Evolutionary conservation across 2,113 vertebrate genomes (phyloP).

Genomic region (Nipponia nippon): DNA sequence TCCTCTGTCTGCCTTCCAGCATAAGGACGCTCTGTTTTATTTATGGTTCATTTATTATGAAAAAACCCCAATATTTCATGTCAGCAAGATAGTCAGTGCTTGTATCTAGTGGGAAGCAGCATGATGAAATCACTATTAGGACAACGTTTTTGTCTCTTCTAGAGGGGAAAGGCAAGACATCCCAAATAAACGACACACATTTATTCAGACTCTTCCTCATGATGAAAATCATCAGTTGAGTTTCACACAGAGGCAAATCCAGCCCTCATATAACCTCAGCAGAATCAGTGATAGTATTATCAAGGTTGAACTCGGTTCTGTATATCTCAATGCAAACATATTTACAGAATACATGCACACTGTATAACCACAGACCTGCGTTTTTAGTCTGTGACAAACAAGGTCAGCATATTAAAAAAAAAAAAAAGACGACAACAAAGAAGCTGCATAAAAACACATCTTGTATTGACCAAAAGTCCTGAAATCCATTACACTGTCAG

Average conservation of each 20-base stretch:
- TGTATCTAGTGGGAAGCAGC: neutral
- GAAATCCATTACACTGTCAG: neutral
- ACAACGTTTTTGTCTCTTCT: neutral
- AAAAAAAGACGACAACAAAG: neutral
- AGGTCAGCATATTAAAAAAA: neutral
- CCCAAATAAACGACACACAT: neutral
- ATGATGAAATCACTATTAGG: neutral
- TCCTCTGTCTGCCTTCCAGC: neutral
- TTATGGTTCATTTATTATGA: slow-evolving; percentile 29
- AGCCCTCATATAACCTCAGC: neutral
- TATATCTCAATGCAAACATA: neutral
- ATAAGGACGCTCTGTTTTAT: neutral
- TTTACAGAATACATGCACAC: neutral
- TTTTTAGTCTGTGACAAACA: neutral
- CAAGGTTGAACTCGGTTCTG: neutral
- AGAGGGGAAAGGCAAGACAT: neutral
- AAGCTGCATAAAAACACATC: neutral
- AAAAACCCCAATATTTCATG: neutral
- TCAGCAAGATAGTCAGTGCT: neutral
- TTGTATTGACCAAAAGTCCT: neutral
- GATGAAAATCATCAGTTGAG: neutral
- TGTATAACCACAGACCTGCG: neutral
- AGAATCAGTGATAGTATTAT: neutral
- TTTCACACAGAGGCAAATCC: neutral
- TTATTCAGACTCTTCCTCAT: slow-evolving; percentile 10